Conservation (phyloP, 2,797 vertebrate genomes). For the Coranthus polyacanthus region DNA sequence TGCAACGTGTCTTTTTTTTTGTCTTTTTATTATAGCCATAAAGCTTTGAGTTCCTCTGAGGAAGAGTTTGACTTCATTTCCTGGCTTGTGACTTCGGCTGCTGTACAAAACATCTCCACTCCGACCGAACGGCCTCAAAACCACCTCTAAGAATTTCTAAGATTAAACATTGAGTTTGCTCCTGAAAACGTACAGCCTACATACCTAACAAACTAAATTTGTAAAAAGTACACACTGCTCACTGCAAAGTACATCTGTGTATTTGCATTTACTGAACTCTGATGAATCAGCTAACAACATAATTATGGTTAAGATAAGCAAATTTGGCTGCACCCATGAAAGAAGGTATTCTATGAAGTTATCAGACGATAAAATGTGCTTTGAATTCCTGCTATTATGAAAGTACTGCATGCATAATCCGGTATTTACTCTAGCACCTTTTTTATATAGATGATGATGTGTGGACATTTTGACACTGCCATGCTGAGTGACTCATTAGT, state of each 20-base stretch:
- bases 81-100: too few species aligned
- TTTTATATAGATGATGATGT: constrained; percentile 20
- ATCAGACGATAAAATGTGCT: constrained; percentile 13
- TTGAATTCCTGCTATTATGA: constrained; percentile 9
- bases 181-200: background rate
- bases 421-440: constrained; percentile 22
- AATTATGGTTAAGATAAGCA: constrained; percentile 9
- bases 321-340: constrained; percentile 20
- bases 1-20: constrained; percentile 33
- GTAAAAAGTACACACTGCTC: background rate
- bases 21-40: constrained; percentile 75
- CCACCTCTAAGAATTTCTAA: constrained; percentile 9
- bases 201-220: background rate
- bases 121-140: constrained; percentile 22
- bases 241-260: background rate
- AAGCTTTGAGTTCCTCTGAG: too few species aligned
- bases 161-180: background rate
- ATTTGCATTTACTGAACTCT: constrained; percentile 29
- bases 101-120: constrained; percentile 18
- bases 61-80: too few species aligned
- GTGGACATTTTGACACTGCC: constrained; percentile 32
- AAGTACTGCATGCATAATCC: constrained; percentile 14
- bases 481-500: constrained; percentile 48
- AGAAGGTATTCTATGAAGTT: background rate
- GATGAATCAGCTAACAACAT: background rate